These are phyloP conservation scores for Bradysia coprophila DNA, from an alignment of 1,140 invertebrate species.

Conservation along the genomic window DNA sequence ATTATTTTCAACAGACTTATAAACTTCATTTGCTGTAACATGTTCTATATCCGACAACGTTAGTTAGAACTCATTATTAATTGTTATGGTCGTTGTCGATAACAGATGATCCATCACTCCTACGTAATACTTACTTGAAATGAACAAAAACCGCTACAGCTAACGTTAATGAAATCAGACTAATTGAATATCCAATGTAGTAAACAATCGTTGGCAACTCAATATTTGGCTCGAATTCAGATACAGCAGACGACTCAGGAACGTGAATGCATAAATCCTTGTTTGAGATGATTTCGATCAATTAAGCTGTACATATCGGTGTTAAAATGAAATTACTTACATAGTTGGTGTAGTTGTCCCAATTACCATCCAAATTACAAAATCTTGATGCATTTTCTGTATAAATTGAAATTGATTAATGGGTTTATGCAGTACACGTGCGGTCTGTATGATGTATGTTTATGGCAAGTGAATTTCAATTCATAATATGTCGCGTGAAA, in stretches of 20 bases:
- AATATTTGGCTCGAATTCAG: conserved; percentile 21
- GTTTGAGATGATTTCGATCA: too few species aligned
- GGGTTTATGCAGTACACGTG: too few species aligned
- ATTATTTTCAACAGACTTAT: too few species aligned
- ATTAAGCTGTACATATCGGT: too few species aligned
- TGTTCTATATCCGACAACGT: too few species aligned
- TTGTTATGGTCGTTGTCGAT: too few species aligned
- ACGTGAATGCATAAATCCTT: conserved; percentile 23
- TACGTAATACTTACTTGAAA: conserved; percentile 28
- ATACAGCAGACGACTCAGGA: conserved; percentile 14
- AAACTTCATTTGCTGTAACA: too few species aligned
- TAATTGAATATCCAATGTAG: conserved; percentile 25
- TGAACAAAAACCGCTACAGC: conserved; percentile 26
- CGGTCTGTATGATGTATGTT: too few species aligned
- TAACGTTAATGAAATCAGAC: conserved; percentile 23
- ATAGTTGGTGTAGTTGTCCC: conserved; percentile 26
- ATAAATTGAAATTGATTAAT: neutral
- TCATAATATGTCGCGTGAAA: neutral
- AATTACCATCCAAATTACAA: conserved; percentile 22
- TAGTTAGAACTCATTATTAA: too few species aligned
- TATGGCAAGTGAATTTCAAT: neutral
- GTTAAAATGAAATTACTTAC: too few species aligned
- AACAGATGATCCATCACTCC: too few species aligned
- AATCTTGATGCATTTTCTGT: conserved; percentile 26
- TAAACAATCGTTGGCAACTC: conserved; percentile 27